Evolutionary conservation across 1,140 invertebrate species (phyloP), one percentile per base, ranked within the genome.

Genomic region (Diabrotica undecimpunctata): DNA sequence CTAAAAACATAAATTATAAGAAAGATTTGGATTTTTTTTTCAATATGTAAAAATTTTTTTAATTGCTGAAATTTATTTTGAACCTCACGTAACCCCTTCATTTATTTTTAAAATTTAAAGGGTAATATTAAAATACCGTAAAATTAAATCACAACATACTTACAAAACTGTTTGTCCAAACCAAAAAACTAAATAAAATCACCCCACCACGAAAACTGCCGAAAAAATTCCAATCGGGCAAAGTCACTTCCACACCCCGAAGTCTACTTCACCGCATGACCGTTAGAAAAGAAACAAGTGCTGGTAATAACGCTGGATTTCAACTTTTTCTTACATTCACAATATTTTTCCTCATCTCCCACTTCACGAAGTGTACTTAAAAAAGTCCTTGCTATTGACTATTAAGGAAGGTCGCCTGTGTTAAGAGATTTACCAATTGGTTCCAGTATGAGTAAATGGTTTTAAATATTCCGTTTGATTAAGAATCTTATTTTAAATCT

Each of bases 211-310:
- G 25, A 25, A 25, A 25, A 25, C 25, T 25, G 25, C 25, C 25
- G 25, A 25, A 25, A 25, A 25, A 25, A 25, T 25, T 25, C 25
- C 1, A 25, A 25, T 2, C n/a, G 13, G 35, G 13, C 14, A 55
- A 55, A 55, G 54, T 55, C 54, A 55, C 54, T 55, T 55, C 35
- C 54, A 14, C 13, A 14, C 54, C 13, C 25, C 54, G 54, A 55
- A 55, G 54, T 55, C 54, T 55, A 55, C 54, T 55, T 55, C 35
- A 55, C 54, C 54, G 54, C 54, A 14, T 25, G 35, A 9, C 54
- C 13, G 25, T 55, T 11, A 11, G 35, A 55, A 14, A 55, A 55
- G 54, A 14, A 55, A 55, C 54, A 25, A 55, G 11, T 36, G 54
- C 11, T 55, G 35, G 54, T 25, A 14, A 14, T 55, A 12, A 9